Evolutionary conservation across 2,113 vertebrate species (phyloP).

Genomic region (Cepphus grylle): DNA sequence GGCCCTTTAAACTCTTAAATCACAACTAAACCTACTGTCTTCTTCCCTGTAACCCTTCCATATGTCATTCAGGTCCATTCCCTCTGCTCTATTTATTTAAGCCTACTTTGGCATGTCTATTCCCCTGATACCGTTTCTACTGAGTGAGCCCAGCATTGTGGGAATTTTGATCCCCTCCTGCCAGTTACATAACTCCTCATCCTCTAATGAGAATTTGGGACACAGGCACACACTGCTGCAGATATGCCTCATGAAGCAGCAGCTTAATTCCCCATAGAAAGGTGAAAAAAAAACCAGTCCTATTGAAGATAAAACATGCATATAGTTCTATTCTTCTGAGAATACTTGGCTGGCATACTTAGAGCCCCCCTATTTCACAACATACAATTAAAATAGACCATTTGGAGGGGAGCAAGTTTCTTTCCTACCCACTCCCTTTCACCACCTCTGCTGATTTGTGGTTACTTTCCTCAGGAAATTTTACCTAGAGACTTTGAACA

Average conservation of each 20-base stretch:
- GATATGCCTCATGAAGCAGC: background rate
- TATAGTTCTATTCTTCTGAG: background rate
- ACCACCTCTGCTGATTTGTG: background rate
- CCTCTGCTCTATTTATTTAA: slow-evolving; percentile 6
- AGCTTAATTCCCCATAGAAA: background rate
- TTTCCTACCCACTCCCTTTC: background rate
- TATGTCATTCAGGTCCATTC: background rate
- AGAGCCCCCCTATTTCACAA: background rate
- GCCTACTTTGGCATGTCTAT: background rate
- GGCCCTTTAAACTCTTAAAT: background rate
- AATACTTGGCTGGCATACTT: background rate
- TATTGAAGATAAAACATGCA: background rate
- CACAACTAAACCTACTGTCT: background rate
- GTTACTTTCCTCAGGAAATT: background rate
- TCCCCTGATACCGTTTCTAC: background rate
- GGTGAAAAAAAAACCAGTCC: background rate
- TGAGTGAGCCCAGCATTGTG: background rate
- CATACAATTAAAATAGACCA: background rate
- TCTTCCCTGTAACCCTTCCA: background rate
- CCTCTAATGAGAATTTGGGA: background rate
- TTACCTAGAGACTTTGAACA: background rate
- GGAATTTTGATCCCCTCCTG: slow-evolving; percentile 1
- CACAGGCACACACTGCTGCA: background rate
- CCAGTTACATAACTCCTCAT: background rate
- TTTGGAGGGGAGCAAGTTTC: background rate